phyloP scores from a whole-genome alignment of 1,140 invertebrate genomes.

The Drosophila cardini region DNA sequence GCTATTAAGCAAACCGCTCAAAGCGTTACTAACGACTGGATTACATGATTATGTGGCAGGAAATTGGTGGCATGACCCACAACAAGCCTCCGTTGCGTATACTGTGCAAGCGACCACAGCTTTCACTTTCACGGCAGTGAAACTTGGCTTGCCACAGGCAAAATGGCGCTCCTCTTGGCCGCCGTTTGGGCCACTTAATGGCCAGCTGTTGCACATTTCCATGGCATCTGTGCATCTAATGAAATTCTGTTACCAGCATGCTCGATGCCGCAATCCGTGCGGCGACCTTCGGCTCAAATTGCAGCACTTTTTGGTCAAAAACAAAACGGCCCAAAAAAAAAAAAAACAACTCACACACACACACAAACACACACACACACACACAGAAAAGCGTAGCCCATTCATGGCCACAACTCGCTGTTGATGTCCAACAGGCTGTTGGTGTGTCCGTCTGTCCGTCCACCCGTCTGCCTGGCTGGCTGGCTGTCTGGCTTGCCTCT shows the following conservation, averaged over 20 bases:
- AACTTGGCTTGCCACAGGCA: slow-evolving; percentile 36
- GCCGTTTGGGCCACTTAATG: slow-evolving; percentile 5
- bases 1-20: slow-evolving; percentile 66
- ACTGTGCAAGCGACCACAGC: slow-evolving; percentile 21
- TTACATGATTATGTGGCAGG: slow-evolving; percentile 67
- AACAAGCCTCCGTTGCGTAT: slow-evolving; percentile 8
- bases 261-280: slow-evolving; percentile 4
- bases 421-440: slow-evolving; percentile 2
- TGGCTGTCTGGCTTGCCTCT: slow-evolving; percentile 18
- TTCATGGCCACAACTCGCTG: slow-evolving; percentile 47
- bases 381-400: slow-evolving; percentile 25
- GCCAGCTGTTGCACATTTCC: slow-evolving; percentile 64
- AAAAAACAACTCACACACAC: too few species aligned
- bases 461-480: slow-evolving; percentile 23
- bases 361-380: too few species aligned
- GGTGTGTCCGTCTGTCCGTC: background rate
- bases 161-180: background rate
- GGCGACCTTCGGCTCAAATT: slow-evolving; percentile 62
- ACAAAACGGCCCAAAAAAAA: slow-evolving; percentile 61
- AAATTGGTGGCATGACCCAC: slow-evolving; percentile 8
- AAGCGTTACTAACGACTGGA: slow-evolving; percentile 59
- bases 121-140: slow-evolving; percentile 59
- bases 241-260: slow-evolving; percentile 58
- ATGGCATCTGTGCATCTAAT: slow-evolving; percentile 66
- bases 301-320: slow-evolving; percentile 70